Evolutionary conservation across 2,113 vertebrate genomes (phyloP), one percentile per base, ranked within the genome.

Genomic region (Pholis gunnellus): DNA sequence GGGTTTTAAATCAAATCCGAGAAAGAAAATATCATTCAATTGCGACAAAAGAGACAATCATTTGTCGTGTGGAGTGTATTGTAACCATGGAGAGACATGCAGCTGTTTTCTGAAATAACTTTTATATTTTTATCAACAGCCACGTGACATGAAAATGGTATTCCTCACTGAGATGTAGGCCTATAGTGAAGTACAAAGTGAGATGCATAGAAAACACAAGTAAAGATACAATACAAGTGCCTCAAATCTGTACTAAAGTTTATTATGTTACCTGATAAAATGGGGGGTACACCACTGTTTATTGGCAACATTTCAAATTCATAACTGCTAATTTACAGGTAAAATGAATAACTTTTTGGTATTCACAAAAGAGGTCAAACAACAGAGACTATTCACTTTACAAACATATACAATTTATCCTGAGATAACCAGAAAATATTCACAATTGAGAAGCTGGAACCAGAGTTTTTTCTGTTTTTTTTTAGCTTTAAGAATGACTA

Each of bases 1-100:
- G 57, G 46, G 46, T 68, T 76, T 29, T 57, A 73, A 75, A 81
- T 67, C 83, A 75, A 34, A 63, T 20, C 9, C 4, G 7, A 18
- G 15, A 56, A 72, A n/a, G n/a, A 40, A 81, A 46, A 31, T 25
- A 10, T 52, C 1, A 9, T 38, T 38, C 65, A 60, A 67, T 4
- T 29, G 14, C 0, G 5, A 14, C 5, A 25, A 60, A 69, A 48
- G 2, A 59, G 25, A 2, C 0, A 0, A 9, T 38, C 15, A 29
- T 36, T 38, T 59, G 13, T 20, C 1, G 38, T 7, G 25, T 18
- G 1, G 0, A 9, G 18, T 59, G 25, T 6, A 11, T 10, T 25
- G n/a, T 9, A 11, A 29, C 34, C 27, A 38, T 2, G n/a, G 1
- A 66, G 25, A 29, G 3, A 22, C 4, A 6, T 25, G 8, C 2